Base-by-base conservation (phyloP, 1,140 invertebrate genomes). In the Octopus bimaculoides region DNA sequence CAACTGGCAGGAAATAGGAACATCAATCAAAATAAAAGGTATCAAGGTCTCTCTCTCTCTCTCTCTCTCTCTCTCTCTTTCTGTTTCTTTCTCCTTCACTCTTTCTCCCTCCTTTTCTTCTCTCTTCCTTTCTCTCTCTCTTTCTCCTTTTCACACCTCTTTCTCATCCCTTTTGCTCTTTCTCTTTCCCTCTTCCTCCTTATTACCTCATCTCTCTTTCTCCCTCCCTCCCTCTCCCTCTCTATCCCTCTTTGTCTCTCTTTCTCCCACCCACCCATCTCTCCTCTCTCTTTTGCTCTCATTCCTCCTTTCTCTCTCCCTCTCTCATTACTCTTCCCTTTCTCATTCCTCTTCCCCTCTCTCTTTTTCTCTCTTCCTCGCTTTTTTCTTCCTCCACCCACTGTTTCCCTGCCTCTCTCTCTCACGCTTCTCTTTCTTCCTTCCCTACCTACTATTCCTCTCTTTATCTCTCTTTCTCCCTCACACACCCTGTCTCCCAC, bases 181-280 rank as follows among this genome's bases (percentile, higher is more conserved):
- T 66, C 61, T 66, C 61, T 66, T n/a, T 66, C 61, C n/a, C 61
- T 66, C 61, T n/a, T 66, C 61, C n/a, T n/a, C 61, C 61, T 66
- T n/a, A 14, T n/a, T n/a, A 14, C 61, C 2, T 66, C 61, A 12
- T n/a, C n/a, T n/a, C n/a, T n/a, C n/a, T n/a, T 66, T n/a, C n/a
- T n/a, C n/a, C 61, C n/a, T n/a, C 61, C n/a, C 3, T n/a, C n/a
- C 61, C n/a, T n/a, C 61, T n/a, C n/a, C 61, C 1, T n/a, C n/a
- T n/a, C n/a, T n/a, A 12, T n/a, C n/a, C 61, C n/a, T n/a, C 61
- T n/a, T 66, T n/a, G 1, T n/a, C n/a, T n/a, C 12, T 66, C 61
- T 66, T n/a, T n/a, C 12, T 66, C 3, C n/a, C 61, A 2, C 61
- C 61, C n/a, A 12, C n/a, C 61, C n/a, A 12, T 66, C 61, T 66